Evolutionary conservation across 2,888 invertebrate genomes (phyloP).

Genomic region (Proisotoma minuta): DNA sequence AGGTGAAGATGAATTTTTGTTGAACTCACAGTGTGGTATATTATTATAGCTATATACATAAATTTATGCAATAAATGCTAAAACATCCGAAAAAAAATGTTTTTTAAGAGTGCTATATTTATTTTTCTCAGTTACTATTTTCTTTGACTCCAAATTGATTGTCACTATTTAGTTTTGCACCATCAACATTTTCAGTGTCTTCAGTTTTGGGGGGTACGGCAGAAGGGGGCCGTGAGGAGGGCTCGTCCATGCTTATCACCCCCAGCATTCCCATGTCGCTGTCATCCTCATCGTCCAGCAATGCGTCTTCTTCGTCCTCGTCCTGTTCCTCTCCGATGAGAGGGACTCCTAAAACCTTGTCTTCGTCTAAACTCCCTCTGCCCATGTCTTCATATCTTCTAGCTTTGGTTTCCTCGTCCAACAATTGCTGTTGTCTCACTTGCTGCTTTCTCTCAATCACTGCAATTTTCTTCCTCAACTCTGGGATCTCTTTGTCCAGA

Average conservation of each 20-base stretch:
- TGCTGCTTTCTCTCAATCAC: constrained; percentile 29
- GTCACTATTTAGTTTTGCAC: background rate
- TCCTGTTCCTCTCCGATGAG: constrained; percentile 11
- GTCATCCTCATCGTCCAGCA: constrained; percentile 2
- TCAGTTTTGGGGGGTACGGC: background rate
- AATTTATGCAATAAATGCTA: no score
- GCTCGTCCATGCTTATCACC: constrained; percentile 10
- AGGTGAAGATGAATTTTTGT: no score
- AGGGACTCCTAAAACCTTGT: background rate
- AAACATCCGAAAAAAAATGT: no score
- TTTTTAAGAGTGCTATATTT: no score
- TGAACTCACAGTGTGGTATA: no score
- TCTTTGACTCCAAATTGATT: no score
- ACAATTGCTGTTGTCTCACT: background rate
- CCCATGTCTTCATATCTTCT: background rate
- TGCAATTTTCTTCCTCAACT: constrained; percentile 28
- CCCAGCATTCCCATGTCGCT: constrained; percentile 2
- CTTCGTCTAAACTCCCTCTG: background rate
- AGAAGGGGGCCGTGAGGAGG: background rate
- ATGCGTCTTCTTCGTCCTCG: constrained; percentile 4
- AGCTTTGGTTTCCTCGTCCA: background rate
- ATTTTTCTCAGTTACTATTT: no score
- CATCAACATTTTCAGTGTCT: background rate
- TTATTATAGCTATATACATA: no score
- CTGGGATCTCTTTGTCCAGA: constrained; percentile 38